Base-by-base conservation (phyloP, 2,888 invertebrate genomes). In the Hydroisotoma schaefferi region DNA sequence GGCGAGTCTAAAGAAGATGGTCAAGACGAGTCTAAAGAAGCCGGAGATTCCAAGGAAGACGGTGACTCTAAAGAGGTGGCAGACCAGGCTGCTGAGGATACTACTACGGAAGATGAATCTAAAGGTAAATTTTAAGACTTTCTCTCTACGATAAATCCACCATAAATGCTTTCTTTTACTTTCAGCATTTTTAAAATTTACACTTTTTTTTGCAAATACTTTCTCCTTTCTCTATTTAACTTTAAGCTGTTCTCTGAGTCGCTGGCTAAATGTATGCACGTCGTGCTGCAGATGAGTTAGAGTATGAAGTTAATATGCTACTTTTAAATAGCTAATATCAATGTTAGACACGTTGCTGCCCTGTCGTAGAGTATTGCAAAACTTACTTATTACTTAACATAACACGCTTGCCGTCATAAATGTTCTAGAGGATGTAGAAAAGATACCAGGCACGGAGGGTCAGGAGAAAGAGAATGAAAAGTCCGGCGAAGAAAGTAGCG, bases 401-500 rank as follows among this genome's bases (percentile, higher is more conserved):
- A 33, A 61, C 64, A 60, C 69, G 40, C 59, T 61, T 15, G 33
- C 33, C 8, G 12, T 8, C 23, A 61, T 77, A 15, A 33, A 33
- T 33, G 33, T 33, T 74, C 78, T 77, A 74, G 75, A 79, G 73
- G 78, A 78, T 72, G 73, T 78, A 74, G 70, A 58, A 29, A 68
- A 58, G 43, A 55, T 54, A 29, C 61, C 52, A 15, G 59, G 54
- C n/a, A 60, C 51, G 10, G 64, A 61, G n/a, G 57, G 54, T 18
- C 38, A 57, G 33, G 25, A 23, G 18, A 18, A 20, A 23, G 62
- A 63, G 40, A 55, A 59, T 33, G 61, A 48, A 47, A 59, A 65
- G 10, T 52, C 58, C 5, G n/a, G 25, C 15, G 58, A 47, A n/a
- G 57, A 61, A 56, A 55, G 57, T 8, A 67, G 53, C 40, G 58